Conservation (phyloP, 2,797 vertebrate species). For the Smutsia temminckii region DNA sequence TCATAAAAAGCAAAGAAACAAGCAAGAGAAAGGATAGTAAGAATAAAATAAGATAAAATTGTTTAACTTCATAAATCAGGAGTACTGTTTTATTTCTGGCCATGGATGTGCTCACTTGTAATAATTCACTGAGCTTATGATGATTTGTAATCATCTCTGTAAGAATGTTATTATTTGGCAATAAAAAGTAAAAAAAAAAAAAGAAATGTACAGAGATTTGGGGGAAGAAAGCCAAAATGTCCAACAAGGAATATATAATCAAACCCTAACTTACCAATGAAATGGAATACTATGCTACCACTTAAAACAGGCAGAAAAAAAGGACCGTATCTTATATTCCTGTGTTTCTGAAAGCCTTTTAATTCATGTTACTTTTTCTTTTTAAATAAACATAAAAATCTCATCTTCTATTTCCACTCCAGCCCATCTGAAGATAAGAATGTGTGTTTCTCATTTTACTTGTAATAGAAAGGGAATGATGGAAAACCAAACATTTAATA, state of each 20-base stretch:
- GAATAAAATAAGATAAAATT: neutral
- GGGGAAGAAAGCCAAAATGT: neutral
- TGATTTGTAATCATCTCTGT: neutral
- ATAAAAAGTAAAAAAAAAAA: neutral
- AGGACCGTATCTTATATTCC: neutral
- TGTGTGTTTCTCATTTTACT: neutral
- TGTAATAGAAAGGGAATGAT: neutral
- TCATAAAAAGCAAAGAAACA: neutral
- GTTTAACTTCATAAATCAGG: constrained; percentile 12
- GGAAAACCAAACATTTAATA: constrained; percentile 10
- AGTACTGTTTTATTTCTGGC: neutral
- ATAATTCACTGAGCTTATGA: neutral
- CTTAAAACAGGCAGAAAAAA: neutral
- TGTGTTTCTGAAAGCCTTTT: neutral
- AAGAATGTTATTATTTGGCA: neutral
- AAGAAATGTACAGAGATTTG: neutral
- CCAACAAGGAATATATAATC: neutral
- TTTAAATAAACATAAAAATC: constrained; percentile 27
- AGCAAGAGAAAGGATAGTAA: neutral
- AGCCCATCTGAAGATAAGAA: neutral
- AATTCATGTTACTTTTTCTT: neutral
- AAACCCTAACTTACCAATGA: constrained; percentile 7
- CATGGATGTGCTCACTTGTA: neutral
- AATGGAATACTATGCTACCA: neutral
- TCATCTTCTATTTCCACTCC: neutral